Percentiles rank a stretch among this genome's conserved stretches.
Conservation (phyloP, 2,113 vertebrate species). For the Myotis lucifugus region DNA sequence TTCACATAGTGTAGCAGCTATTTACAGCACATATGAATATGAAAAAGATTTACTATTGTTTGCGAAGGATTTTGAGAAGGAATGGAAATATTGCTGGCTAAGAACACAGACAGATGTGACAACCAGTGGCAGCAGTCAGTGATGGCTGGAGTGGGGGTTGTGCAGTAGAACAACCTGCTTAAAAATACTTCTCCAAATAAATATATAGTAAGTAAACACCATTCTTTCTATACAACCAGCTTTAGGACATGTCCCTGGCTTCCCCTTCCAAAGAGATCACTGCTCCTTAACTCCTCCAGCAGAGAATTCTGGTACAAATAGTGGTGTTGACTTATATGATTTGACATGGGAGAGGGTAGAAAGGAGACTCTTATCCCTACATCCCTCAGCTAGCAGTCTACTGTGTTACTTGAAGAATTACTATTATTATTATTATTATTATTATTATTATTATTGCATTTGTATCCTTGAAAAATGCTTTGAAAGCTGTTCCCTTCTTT, state of each 20-base stretch:
- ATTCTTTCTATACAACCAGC: not conserved
- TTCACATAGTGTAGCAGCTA: constrained; percentile 27
- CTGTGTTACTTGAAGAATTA: not conserved
- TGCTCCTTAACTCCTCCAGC: not conserved
- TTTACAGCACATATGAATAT: constrained; percentile 41
- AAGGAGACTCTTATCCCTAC: not conserved
- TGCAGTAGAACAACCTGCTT: not conserved
- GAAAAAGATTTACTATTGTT: constrained; percentile 53
- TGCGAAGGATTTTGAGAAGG: constrained; percentile 51
- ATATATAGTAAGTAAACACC: not conserved
- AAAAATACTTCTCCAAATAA: not conserved
- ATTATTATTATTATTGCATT: not conserved
- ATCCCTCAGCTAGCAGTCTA: not conserved
- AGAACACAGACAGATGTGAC: not conserved
- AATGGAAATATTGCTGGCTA: not conserved
- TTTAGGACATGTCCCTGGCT: not conserved
- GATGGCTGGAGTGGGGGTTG: not conserved
- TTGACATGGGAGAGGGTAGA: not conserved
- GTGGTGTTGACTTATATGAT: not conserved
- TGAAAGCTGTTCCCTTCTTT: not conserved
- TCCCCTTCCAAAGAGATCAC: not conserved
- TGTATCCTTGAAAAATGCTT: not conserved
- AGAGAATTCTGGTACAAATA: not conserved
- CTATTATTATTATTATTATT: not conserved
- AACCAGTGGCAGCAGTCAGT: not conserved